Percentiles rank a stretch among this genome's conserved stretches.
These are phyloP conservation scores for Cecropterus lyciades DNA, from an alignment of 1,140 invertebrate genomes.

Conservation along the genomic window DNA sequence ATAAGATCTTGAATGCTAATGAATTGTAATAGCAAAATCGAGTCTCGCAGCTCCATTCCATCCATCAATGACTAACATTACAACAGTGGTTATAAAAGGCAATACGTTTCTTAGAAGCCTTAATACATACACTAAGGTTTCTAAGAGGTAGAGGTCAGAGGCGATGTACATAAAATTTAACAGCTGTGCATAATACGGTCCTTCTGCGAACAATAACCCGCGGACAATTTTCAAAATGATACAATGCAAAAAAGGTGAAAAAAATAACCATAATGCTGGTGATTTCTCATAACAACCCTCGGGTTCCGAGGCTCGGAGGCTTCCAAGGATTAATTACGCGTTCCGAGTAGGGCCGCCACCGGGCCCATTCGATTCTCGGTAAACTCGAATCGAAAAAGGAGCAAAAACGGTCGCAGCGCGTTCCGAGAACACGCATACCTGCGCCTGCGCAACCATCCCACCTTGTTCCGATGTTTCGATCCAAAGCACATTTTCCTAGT, in stretches of 20 bases:
- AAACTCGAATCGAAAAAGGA: conserved; percentile 81
- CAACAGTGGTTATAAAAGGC: conserved; percentile 26
- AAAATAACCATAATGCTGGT: conserved; percentile 67
- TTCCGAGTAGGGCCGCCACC: conserved; percentile 80
- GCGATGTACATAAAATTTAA: conserved; percentile 55
- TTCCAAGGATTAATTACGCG: conserved; percentile 82
- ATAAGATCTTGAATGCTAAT: conserved; percentile 19
- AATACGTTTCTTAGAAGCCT: conserved; percentile 37
- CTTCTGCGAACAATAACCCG: conserved; percentile 67
- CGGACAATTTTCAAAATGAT: conserved; percentile 62
- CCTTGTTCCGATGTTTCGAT: conserved; percentile 62
- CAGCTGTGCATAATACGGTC: conserved; percentile 44
- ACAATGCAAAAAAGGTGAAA: conserved; percentile 69
- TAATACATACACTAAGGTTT: conserved; percentile 29
- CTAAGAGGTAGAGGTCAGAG: conserved; percentile 54
- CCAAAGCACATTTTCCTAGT: conserved; percentile 74
- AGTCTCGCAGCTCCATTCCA: conserved; percentile 13
- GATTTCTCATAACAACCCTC: conserved; percentile 78
- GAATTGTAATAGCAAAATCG: conserved; percentile 27
- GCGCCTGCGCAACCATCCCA: conserved; percentile 68
- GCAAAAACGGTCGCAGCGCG: conserved; percentile 72
- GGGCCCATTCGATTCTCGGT: conserved; percentile 76
- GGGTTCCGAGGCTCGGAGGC: conserved; percentile 73
- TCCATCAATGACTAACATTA: conserved; percentile 34
- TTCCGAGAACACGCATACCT: conserved; percentile 80